Conservation (phyloP, 2,113 vertebrate species). For the Sorex araneus region DNA sequence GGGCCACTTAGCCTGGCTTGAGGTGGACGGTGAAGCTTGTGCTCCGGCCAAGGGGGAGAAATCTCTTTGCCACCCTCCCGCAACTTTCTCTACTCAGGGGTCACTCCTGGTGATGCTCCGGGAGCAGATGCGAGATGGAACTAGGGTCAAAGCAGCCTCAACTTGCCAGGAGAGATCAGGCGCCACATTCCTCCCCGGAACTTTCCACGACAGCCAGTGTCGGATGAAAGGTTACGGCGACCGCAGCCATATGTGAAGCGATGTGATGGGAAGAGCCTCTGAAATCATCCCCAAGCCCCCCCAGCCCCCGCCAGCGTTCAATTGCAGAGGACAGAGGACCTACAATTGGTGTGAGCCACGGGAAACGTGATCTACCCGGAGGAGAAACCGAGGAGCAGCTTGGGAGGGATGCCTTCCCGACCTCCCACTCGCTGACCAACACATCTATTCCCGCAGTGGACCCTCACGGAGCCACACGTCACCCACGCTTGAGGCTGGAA, state of each 20-base stretch:
- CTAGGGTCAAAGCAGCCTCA: no score
- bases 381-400: neutral
- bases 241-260: slow-evolving; percentile 56
- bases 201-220: slow-evolving; percentile 70
- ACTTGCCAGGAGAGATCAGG: slow-evolving; percentile 44
- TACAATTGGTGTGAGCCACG: neutral
- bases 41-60: no score
- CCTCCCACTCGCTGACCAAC: neutral
- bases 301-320: no score
- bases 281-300: slow-evolving; percentile 37
- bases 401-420: neutral
- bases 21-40: no score
- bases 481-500: neutral
- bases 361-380: slow-evolving; percentile 45
- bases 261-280: neutral
- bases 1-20: no score
- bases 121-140: no score
- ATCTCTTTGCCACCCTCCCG: no score
- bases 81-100: no score
- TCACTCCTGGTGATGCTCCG: no score
- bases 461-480: neutral
- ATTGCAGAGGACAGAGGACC: neutral
- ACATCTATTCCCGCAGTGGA: neutral
- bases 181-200: slow-evolving; percentile 55
- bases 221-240: slow-evolving; percentile 61